Conservation (phyloP, 2,888 invertebrate genomes). For the Ennomos erosarius region DNA sequence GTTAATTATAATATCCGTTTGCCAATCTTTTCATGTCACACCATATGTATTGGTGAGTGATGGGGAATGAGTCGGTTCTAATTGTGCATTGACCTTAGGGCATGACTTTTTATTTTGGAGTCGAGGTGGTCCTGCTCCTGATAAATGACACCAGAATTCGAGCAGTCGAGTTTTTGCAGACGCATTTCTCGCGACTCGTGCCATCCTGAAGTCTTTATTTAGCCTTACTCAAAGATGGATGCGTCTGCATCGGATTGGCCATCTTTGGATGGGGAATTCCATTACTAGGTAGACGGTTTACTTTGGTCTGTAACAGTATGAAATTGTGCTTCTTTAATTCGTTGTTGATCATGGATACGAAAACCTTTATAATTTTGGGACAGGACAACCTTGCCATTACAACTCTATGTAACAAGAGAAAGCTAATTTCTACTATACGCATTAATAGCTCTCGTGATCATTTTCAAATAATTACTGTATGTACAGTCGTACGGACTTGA, state of each 20-base stretch:
- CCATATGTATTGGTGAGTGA: slow-evolving; percentile 51
- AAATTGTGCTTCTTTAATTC: slow-evolving; percentile 7
- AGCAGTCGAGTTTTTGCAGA: slow-evolving; percentile 49
- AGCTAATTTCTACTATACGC: slow-evolving; percentile 47
- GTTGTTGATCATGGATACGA: neutral
- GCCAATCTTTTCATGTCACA: slow-evolving; percentile 55
- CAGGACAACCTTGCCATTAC: slow-evolving; percentile 2
- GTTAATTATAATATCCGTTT: slow-evolving; percentile 38
- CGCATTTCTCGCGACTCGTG: slow-evolving; percentile 44
- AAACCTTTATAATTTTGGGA: neutral
- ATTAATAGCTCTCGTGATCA: slow-evolving; percentile 55
- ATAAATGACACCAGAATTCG: slow-evolving; percentile 56
- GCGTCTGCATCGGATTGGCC: slow-evolving; percentile 6
- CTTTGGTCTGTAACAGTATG: slow-evolving; percentile 11
- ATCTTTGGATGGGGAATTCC: slow-evolving; percentile 4
- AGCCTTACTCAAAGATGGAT: slow-evolving; percentile 34
- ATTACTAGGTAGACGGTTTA: neutral
- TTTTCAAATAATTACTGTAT: slow-evolving; percentile 55
- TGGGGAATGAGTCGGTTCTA: slow-evolving; percentile 49
- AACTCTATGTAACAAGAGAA: slow-evolving; percentile 40
- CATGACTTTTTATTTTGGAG: slow-evolving; percentile 46
- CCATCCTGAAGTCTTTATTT: slow-evolving; percentile 47
- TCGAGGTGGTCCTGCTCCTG: slow-evolving; percentile 62
- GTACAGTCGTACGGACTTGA: slow-evolving; percentile 41
- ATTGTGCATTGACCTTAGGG: slow-evolving; percentile 68